Conservation (phyloP, 2,113 vertebrate genomes). For the Acrocephalus kingi region DNA sequence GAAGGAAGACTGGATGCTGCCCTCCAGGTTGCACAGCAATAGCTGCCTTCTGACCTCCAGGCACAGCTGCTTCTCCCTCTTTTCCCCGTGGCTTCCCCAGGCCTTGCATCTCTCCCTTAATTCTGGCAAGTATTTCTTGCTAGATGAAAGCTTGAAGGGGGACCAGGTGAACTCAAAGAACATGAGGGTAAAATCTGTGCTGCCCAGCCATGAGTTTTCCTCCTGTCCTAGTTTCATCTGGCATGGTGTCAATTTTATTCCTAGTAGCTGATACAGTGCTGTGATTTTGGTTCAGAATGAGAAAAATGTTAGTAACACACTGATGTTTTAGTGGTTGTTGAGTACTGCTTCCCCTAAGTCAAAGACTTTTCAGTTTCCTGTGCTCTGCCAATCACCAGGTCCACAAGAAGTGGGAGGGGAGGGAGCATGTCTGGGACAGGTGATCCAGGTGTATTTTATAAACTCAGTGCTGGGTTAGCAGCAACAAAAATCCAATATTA, state of each 20-base stretch:
- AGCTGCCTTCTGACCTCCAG: neutral
- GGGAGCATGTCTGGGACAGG: neutral
- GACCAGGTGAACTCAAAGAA: neutral
- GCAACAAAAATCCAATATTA: neutral
- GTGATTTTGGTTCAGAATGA: neutral
- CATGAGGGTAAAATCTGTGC: neutral
- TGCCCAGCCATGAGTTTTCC: neutral
- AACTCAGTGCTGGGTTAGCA: neutral
- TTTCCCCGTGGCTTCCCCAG: neutral
- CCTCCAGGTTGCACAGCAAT: neutral
- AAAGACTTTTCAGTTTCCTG: neutral
- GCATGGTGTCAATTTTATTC: neutral
- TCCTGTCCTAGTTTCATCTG: neutral
- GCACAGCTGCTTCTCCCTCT: neutral
- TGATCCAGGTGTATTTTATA: neutral
- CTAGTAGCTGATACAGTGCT: neutral
- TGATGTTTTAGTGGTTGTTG: neutral
- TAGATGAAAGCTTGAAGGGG: neutral
- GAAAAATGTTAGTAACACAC: neutral
- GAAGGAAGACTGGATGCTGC: neutral
- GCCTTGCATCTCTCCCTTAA: neutral
- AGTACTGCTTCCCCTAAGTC: neutral
- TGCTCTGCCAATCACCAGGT: neutral
- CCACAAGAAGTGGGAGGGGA: neutral
- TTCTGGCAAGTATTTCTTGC: neutral